phyloP scores from a whole-genome alignment of 64 coral and sea anemone species.

The Pocillopora damicornis region DNA sequence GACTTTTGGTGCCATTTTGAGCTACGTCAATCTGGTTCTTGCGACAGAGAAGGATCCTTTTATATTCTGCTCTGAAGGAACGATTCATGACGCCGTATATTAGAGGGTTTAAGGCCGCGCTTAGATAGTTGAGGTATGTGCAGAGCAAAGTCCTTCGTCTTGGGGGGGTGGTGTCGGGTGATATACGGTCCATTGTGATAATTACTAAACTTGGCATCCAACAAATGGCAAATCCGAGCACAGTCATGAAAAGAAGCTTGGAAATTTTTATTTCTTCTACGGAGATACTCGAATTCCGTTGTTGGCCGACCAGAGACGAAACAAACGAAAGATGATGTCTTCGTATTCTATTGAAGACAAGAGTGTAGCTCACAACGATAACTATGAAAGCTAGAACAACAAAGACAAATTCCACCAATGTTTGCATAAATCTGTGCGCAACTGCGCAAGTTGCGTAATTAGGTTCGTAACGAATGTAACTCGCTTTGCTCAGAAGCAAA shows the following conservation, averaged over 20 bases:
- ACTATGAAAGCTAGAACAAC: background rate
- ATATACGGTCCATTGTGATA: background rate
- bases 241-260: conserved; percentile 3
- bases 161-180: background rate
- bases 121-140: conserved; percentile 22
- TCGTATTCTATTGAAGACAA: background rate
- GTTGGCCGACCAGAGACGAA: background rate
- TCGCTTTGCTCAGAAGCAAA: background rate
- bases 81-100: conserved; percentile 46
- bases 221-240: conserved; percentile 31
- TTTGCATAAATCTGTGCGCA: conserved; percentile 4
- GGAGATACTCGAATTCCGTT: background rate
- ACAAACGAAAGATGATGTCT: background rate
- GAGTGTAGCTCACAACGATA: conserved; percentile 11
- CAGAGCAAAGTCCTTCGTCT: background rate
- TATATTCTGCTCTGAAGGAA: conserved; percentile 34
- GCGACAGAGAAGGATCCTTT: conserved; percentile 34
- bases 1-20: background rate
- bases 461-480: background rate
- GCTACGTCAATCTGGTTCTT: background rate
- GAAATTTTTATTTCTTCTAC: conserved; percentile 15
- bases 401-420: conserved; percentile 16
- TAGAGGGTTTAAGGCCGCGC: conserved; percentile 11
- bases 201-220: conserved; percentile 37
- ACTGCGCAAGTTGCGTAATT: conserved; percentile 3